These are phyloP conservation scores for Diphyllodes magnificus DNA, from an alignment of 2,113 vertebrate species.

Conservation along the genomic window DNA sequence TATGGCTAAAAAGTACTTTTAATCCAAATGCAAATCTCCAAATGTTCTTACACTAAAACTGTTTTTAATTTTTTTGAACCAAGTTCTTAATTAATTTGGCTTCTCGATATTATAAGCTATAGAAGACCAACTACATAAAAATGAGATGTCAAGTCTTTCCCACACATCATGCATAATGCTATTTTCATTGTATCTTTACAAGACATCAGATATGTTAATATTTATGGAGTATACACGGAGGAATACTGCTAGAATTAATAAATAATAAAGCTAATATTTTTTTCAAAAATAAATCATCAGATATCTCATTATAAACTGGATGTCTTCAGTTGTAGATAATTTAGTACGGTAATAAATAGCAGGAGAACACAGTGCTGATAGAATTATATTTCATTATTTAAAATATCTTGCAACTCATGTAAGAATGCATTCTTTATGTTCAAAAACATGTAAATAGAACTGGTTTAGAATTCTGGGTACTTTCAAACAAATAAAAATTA, in stretches of 20 bases:
- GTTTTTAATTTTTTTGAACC: background rate
- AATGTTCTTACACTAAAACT: background rate
- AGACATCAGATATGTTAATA: constrained; percentile 70
- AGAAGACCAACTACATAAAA: constrained; percentile 55
- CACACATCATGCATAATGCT: constrained; percentile 45
- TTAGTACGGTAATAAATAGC: constrained; percentile 66
- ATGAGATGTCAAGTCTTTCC: constrained; percentile 19
- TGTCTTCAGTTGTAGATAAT: constrained; percentile 44
- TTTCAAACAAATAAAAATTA: background rate
- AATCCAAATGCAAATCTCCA: background rate
- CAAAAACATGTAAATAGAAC: background rate
- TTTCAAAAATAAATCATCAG: constrained; percentile 69
- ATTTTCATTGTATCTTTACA: constrained; percentile 25
- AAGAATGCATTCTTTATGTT: background rate
- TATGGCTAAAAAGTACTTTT: background rate
- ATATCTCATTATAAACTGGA: constrained; percentile 53
- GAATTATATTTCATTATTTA: constrained; percentile 47
- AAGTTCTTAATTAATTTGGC: constrained; percentile 59
- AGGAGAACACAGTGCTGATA: constrained; percentile 9
- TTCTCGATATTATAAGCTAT: constrained; percentile 34
- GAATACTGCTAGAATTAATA: constrained; percentile 71
- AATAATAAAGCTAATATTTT: constrained; percentile 75
- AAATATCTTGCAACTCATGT: constrained; percentile 8
- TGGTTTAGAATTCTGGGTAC: background rate
- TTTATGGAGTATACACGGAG: constrained; percentile 68